Evolutionary conservation across 2,797 vertebrate genomes (phyloP).

Genomic region (Cryptoprocta ferox): DNA sequence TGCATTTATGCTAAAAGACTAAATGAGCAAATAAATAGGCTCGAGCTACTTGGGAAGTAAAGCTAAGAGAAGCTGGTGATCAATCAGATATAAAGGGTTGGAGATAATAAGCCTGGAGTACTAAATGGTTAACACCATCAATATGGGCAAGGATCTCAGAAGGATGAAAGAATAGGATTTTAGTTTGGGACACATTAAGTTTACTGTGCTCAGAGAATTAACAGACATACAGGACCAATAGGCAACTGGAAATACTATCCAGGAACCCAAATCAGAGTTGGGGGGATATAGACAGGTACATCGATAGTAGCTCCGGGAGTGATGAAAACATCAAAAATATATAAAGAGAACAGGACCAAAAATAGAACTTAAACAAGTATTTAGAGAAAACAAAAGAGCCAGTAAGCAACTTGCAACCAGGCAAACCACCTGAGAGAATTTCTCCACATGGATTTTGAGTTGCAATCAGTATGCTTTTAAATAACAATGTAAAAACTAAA

Average conservation of each 20-base stretch:
- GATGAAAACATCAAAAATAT: slow-evolving; percentile 5
- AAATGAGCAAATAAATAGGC: background rate
- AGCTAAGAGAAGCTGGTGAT: background rate
- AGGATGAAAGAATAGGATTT: slow-evolving; percentile 8
- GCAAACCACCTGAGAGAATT: background rate
- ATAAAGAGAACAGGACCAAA: background rate
- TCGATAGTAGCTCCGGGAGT: background rate
- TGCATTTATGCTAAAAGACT: background rate
- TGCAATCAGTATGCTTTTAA: background rate
- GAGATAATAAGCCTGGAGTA: background rate
- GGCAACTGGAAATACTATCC: background rate
- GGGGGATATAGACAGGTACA: background rate
- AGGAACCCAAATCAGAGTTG: background rate
- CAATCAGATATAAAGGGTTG: background rate
- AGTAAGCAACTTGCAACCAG: background rate
- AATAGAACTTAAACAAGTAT: slow-evolving; percentile 36
- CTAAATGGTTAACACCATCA: slow-evolving; percentile 5
- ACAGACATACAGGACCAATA: background rate
- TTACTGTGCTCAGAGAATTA: slow-evolving; percentile 42
- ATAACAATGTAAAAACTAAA: slow-evolving; percentile 35
- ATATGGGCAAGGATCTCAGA: background rate
- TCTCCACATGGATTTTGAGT: background rate
- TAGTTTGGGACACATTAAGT: background rate
- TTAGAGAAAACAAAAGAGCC: background rate
- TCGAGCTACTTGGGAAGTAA: slow-evolving; percentile 19